Evolutionary conservation across 2,888 invertebrate species (phyloP).

Genomic region (Lasiommata megera): DNA sequence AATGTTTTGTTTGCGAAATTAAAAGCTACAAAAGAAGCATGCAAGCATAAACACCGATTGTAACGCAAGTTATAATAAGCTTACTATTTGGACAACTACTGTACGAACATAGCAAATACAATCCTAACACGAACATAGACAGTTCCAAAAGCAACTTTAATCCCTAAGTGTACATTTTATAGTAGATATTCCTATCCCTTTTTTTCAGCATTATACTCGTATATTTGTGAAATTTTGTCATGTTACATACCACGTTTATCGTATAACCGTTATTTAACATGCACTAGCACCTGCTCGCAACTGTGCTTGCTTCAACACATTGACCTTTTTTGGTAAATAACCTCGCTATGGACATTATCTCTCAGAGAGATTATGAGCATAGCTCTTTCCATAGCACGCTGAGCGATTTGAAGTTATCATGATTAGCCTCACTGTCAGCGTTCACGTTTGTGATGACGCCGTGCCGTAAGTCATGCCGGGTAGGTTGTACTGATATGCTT

Average conservation of each 20-base stretch:
- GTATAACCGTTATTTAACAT: constrained; percentile 6
- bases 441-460: no score
- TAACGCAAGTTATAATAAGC: constrained; percentile 7
- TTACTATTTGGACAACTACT: constrained; percentile 7
- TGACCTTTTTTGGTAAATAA: no score
- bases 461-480: no score
- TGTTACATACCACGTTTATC: constrained; percentile 18
- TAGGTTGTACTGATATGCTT: no score
- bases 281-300: no score
- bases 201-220: constrained; percentile 13
- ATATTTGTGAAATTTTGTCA: constrained; percentile 16
- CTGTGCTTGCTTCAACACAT: no score
- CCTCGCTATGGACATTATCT: no score
- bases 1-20: background rate
- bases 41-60: background rate
- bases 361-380: no score
- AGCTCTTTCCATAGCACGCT: no score
- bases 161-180: background rate
- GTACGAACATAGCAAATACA: constrained; percentile 1
- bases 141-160: background rate
- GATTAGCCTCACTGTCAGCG: no score
- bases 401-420: no score
- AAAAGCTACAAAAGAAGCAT: background rate
- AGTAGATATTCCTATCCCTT: background rate
- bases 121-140: background rate